A percentile compares a stretch with the other conserved stretches of the same genome.
Conservation (phyloP, 2,797 vertebrate species). For the Oreonectes daqikongensis region DNA sequence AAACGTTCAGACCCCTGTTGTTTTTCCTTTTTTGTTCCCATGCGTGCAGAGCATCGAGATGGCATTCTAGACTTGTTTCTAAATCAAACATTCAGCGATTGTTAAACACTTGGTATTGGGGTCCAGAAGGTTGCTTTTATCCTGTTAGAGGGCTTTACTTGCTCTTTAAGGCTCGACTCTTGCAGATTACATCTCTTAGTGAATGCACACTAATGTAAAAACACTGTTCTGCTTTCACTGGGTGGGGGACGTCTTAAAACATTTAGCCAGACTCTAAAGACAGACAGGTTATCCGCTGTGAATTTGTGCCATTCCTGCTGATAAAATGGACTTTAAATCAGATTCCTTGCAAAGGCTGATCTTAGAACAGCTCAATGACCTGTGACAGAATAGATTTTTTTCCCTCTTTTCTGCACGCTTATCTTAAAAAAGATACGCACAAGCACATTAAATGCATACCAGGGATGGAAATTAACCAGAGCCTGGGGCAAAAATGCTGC, state of each 20-base stretch:
- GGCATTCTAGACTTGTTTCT: constrained; percentile 31
- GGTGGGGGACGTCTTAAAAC: constrained; percentile 11
- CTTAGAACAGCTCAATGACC: constrained; percentile 41
- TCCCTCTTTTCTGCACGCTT: not conserved
- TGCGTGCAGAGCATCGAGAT: constrained; percentile 27
- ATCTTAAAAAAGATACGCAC: constrained; percentile 18
- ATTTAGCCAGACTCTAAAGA: constrained; percentile 24
- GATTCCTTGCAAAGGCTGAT: constrained; percentile 42
- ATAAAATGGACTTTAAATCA: constrained; percentile 51
- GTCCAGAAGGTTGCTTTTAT: constrained; percentile 34
- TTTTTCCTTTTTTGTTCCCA: constrained; percentile 27
- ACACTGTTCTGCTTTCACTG: not conserved
- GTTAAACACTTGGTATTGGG: constrained; percentile 20
- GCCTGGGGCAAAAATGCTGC: not conserved
- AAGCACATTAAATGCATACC: not conserved
- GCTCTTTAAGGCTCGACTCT: constrained; percentile 25
- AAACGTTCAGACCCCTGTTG: constrained; percentile 17
- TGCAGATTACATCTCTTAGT: constrained; percentile 48
- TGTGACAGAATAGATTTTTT: constrained; percentile 36
- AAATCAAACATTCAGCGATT: constrained; percentile 31
- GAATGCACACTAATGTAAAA: constrained; percentile 29
- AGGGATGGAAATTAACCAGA: not conserved
- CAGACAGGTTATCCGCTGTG: constrained; percentile 23
- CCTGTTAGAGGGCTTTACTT: constrained; percentile 10
- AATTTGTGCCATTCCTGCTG: constrained; percentile 35